Evolutionary conservation across 2,888 invertebrate genomes (phyloP).

Genomic region (Drosophila meridiana): DNA sequence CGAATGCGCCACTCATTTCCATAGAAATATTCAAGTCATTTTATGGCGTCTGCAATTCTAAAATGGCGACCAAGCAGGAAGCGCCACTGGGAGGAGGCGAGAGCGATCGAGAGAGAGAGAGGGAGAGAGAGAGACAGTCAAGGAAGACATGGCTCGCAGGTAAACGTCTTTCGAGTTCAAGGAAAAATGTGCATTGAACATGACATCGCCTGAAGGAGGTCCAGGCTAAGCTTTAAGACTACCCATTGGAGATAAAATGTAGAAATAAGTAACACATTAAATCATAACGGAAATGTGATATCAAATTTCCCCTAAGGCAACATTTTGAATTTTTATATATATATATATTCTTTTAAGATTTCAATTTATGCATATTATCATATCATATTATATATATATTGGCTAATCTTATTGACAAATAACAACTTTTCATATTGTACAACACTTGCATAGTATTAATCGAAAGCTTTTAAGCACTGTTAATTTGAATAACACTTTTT

Average conservation of each 20-base stretch:
- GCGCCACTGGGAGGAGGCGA: not conserved
- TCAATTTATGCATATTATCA: no score
- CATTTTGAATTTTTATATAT: no score
- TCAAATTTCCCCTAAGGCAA: no score
- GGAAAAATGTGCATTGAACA: slow-evolving; percentile 59
- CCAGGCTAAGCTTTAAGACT: not conserved
- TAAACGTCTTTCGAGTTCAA: slow-evolving; percentile 60
- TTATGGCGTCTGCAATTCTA: slow-evolving; percentile 33
- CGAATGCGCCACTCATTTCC: slow-evolving; percentile 52
- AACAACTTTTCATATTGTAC: not conserved
- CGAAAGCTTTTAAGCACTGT: not conserved
- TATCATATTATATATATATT: no score
- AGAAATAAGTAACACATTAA: not conserved
- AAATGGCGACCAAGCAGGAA: slow-evolving; percentile 44
- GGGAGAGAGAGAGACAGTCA: not conserved
- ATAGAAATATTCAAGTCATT: slow-evolving; percentile 37
- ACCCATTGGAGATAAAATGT: not conserved
- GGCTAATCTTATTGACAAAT: no score
- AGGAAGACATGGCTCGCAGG: slow-evolving; percentile 29
- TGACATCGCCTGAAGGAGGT: slow-evolving; percentile 29
- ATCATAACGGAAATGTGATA: no score
- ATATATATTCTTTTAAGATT: no score
- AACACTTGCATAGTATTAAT: not conserved
- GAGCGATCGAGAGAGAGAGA: not conserved
- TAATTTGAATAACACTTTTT: not conserved